These are phyloP conservation scores for Picus viridis DNA, from an alignment of 2,797 vertebrate species.

Conservation along the genomic window DNA sequence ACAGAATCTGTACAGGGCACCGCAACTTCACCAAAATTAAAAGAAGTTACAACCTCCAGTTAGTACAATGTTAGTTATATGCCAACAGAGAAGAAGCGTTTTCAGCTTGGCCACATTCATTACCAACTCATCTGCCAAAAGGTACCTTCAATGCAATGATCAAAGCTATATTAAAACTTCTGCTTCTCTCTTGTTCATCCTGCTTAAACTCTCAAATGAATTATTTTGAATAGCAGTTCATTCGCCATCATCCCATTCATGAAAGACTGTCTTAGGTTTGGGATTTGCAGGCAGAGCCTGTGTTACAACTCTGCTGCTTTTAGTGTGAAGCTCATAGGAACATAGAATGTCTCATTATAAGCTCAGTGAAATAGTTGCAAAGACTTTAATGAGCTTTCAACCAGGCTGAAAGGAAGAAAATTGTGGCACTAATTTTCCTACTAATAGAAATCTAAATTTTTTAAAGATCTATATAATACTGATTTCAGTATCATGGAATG, in stretches of 20 bases:
- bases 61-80: background rate
- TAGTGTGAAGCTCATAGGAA: background rate
- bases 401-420: conserved; percentile 9
- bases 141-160: background rate
- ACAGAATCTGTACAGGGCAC: background rate
- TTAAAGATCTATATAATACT: background rate
- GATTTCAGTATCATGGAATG: background rate
- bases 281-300: conserved; percentile 20
- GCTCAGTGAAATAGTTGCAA: background rate
- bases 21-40: background rate
- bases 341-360: background rate
- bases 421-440: background rate
- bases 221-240: conserved; percentile 11
- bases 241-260: background rate
- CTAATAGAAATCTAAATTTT: background rate
- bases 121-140: background rate
- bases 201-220: background rate
- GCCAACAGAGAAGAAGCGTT: background rate
- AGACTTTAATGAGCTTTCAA: conserved; percentile 20
- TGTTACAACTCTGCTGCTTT: background rate
- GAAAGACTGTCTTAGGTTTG: conserved; percentile 1
- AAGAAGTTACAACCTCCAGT: background rate
- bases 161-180: background rate
- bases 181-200: background rate
- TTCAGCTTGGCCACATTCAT: background rate